Evolutionary conservation across 2,113 vertebrate genomes (phyloP), one percentile per base, ranked within the genome.

Genomic region (Phrynosoma platyrhinos): DNA sequence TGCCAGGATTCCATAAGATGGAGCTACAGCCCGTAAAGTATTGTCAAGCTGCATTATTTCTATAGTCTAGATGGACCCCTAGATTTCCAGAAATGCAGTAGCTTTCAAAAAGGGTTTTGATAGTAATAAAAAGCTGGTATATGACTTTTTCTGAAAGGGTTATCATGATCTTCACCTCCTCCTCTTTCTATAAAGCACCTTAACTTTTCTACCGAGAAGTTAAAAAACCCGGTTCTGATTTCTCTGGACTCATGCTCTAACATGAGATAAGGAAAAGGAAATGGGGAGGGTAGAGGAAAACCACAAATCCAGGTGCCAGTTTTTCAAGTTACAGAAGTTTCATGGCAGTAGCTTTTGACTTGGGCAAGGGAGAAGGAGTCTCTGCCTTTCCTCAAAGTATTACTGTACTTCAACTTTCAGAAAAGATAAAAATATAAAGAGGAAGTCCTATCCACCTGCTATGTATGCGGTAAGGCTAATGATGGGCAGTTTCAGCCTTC

Each of bases 401-500:
- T 42, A 27, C 64, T 8, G 23, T 36, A 40, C 12, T 69, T 47
- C 53, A 40, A 0, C 52, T 30, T 30, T 71, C 25, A 21, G 23
- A 2, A 23, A 71, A 7, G 27, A 10, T 71, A 85, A 58, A 89
- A 79, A 0, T 1, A 66, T n/a, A 75, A 64, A 81, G 66, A 72
- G 53, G 53, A 91, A 90, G 92, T 87, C 32, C 27, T 66, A 4
- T 80, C 79, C 55, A 9, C 36, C 79, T 1, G 0, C 18, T 83
- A 6, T 30, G 23, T 82, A 66, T n/a, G 30, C 10, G 10, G 69
- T 0, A 40, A 0, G 23, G 81, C 72, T 81, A 84, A 71, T 75
- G 23, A 82, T 14, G 16, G 84, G n/a, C 83, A 9, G 68, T 87
- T 91, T 92, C 86, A 42, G 32, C 81, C 0, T 85, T 62, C 40